Percentiles rank a stretch among this genome's conserved stretches.
phyloP scores from a whole-genome alignment of 2,888 invertebrate species.

The Sisyra nigra region DNA sequence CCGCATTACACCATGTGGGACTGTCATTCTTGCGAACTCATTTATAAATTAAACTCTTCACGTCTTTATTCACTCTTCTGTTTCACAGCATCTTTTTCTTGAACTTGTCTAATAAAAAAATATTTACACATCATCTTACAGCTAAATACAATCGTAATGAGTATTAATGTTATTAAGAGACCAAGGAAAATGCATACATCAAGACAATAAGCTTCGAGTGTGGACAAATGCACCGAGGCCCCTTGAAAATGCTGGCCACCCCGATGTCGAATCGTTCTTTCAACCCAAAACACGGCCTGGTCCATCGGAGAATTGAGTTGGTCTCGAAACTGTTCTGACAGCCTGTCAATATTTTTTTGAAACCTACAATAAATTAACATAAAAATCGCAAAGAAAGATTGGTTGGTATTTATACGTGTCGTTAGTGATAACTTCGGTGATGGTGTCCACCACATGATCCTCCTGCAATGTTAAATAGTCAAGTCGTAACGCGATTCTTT shows the following conservation, averaged over 20 bases:
- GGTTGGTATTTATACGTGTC: conserved; percentile 13
- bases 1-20: no score
- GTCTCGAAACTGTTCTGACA: conserved; percentile 14
- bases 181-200: no score
- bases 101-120: no score
- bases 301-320: conserved; percentile 13
- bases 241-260: conserved; percentile 12
- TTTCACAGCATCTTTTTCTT: no score
- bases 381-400: neutral
- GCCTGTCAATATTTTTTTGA: conserved; percentile 11
- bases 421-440: conserved; percentile 16
- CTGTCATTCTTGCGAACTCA: no score
- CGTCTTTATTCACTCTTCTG: no score
- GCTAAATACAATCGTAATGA: no score
- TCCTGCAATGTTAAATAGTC: conserved; percentile 14
- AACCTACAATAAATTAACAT: conserved; percentile 15
- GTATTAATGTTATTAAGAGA: no score
- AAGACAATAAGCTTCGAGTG: conserved; percentile 11
- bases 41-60: no score
- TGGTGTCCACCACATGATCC: conserved; percentile 13
- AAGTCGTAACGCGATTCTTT: conserved; percentile 15
- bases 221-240: conserved; percentile 11
- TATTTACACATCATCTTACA: no score
- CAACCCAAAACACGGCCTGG: conserved; percentile 14
- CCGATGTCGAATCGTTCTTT: conserved; percentile 13